phyloP scores from a whole-genome alignment of 2,113 vertebrate genomes.

The Piaya cayana region DNA sequence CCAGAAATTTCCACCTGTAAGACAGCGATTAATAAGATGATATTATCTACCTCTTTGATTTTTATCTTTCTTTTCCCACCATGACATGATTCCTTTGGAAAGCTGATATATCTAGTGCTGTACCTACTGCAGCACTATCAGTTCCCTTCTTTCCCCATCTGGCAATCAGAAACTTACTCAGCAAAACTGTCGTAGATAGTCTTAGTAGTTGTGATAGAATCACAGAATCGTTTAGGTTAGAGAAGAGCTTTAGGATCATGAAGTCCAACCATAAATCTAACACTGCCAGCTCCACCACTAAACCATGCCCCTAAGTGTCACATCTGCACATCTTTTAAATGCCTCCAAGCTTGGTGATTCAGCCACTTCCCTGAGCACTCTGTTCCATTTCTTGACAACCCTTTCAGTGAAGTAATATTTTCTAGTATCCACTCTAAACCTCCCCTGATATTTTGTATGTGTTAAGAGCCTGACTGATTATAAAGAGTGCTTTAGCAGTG shows the following conservation, averaged over 20 bases:
- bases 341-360: too few species aligned
- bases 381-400: too few species aligned
- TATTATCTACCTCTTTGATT: not conserved
- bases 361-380: too few species aligned
- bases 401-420: too few species aligned
- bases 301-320: too few species aligned
- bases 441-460: not conserved
- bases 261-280: too few species aligned
- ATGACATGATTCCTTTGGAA: not conserved
- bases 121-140: not conserved
- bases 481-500: not conserved
- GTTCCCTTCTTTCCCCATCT: not conserved
- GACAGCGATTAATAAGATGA: not conserved
- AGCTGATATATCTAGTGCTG: not conserved
- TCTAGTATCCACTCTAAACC: too few species aligned
- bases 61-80: not conserved
- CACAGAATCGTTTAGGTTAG: too few species aligned
- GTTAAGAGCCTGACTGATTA: not conserved
- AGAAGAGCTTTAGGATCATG: too few species aligned
- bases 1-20: not conserved
- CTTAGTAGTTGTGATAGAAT: accelerated
- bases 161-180: not conserved
- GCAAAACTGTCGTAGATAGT: not conserved
- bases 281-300: too few species aligned
- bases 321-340: too few species aligned